Evolutionary conservation across 2,113 vertebrate species (phyloP).

Genomic region (Percopsis transmontana): DNA sequence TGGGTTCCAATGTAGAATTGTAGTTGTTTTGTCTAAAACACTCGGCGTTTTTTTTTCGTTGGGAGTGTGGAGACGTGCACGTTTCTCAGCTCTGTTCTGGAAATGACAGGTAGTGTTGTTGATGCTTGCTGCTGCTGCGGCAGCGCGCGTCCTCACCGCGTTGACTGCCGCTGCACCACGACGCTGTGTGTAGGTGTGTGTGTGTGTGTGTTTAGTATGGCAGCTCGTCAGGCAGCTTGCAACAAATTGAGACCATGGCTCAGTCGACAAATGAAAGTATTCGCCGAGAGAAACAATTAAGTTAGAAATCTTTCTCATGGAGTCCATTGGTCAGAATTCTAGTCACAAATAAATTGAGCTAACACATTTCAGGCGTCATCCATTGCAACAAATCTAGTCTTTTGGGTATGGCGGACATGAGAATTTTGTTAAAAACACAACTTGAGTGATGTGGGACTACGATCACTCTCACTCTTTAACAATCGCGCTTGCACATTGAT

Average conservation of each 20-base stretch:
- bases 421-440: no score
- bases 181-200: conserved; percentile 32
- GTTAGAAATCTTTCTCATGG: neutral
- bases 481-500: conserved; percentile 32
- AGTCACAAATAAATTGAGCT: no score
- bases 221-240: conserved; percentile 43
- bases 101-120: conserved; percentile 42
- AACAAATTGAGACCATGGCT: conserved; percentile 47
- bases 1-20: neutral
- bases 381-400: no score
- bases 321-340: neutral
- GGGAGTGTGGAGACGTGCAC: neutral
- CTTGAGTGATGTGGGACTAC: no score
- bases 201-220: conserved; percentile 27
- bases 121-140: conserved; percentile 41
- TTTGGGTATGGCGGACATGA: no score
- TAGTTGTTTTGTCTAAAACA: neutral
- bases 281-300: neutral
- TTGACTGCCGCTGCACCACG: conserved; percentile 56
- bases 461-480: conserved; percentile 2
- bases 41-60: conserved; percentile 5
- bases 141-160: conserved; percentile 53
- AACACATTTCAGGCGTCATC: no score
- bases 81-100: conserved; percentile 1
- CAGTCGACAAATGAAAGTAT: conserved; percentile 23